These are phyloP conservation scores for Macrosoma leucophasiata DNA, from an alignment of 2,888 invertebrate species.

Conservation along the genomic window DNA sequence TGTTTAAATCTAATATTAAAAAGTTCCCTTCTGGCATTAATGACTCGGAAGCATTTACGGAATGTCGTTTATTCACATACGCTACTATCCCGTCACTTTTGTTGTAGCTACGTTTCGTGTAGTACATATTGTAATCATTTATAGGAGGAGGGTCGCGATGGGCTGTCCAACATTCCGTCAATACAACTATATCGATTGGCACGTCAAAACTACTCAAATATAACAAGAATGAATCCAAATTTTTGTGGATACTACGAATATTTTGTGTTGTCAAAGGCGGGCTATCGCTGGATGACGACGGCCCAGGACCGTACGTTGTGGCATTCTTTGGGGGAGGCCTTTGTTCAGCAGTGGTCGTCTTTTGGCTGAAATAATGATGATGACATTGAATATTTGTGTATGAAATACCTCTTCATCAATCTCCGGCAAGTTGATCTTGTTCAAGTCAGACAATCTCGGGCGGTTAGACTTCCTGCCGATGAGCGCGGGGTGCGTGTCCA, in stretches of 20 bases:
- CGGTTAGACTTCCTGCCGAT: constrained; percentile 82
- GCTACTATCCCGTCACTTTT: constrained; percentile 1
- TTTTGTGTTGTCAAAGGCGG: too few relatives aligned
- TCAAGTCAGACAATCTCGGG: constrained; percentile 76
- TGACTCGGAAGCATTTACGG: not conserved
- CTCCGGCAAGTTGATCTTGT: constrained; percentile 74
- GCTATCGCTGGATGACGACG: too few relatives aligned
- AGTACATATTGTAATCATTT: not conserved
- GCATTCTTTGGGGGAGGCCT: too few relatives aligned
- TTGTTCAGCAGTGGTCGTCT: too few relatives aligned
- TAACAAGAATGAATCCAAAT: too few relatives aligned
- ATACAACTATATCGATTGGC: too few relatives aligned
- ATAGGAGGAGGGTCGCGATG: not conserved
- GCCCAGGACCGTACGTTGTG: too few relatives aligned
- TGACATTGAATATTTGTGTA: not conserved
- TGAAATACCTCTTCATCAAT: constrained; percentile 56
- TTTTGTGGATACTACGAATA: too few relatives aligned
- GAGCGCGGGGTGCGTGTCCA: constrained; percentile 85
- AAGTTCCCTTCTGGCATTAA: too few relatives aligned
- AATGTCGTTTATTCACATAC: not conserved
- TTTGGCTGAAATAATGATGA: too few relatives aligned
- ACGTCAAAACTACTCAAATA: too few relatives aligned
- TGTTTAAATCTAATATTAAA: too few relatives aligned
- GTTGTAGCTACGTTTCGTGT: not conserved
- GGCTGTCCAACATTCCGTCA: not conserved